phyloP scores from a whole-genome alignment of 2,888 invertebrate genomes.

The Eupeodes latifasciatus region DNA sequence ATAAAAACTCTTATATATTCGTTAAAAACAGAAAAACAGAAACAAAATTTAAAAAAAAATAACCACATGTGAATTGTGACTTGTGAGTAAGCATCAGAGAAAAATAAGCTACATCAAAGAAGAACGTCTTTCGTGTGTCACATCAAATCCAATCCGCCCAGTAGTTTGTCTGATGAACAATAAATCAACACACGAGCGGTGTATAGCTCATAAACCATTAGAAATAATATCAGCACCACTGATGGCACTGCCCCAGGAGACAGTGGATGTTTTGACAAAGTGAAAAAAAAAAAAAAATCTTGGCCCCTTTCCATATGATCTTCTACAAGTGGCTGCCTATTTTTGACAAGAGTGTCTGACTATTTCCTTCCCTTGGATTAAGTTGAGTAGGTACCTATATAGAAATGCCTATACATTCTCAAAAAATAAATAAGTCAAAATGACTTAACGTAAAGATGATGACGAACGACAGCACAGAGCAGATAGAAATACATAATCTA shows the following conservation, averaged over 20 bases:
- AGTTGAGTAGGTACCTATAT: background rate
- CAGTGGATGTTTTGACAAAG: conserved; percentile 41
- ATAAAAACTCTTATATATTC: conserved; percentile 16
- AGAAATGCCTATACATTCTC: conserved; percentile 47
- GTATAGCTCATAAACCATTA: conserved; percentile 40
- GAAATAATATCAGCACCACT: conserved; percentile 27
- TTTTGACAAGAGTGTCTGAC: conserved; percentile 24
- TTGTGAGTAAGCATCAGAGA: conserved; percentile 19
- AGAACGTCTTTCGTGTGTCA: conserved; percentile 40
- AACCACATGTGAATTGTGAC: background rate
- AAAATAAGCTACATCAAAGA: conserved; percentile 59
- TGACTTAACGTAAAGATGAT: conserved; percentile 12
- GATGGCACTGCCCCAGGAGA: background rate
- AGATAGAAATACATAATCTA: conserved; percentile 15
- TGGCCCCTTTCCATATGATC: conserved; percentile 63
- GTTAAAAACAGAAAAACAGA: conserved; percentile 1
- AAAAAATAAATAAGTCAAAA: conserved; percentile 42
- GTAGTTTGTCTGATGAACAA: conserved; percentile 46
- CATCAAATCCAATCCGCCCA: conserved; percentile 50
- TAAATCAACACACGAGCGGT: conserved; percentile 53
- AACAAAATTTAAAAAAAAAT: too few species aligned
- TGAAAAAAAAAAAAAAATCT: conserved; percentile 44
- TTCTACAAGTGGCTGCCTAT: conserved; percentile 13
- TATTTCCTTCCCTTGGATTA: conserved; percentile 64
- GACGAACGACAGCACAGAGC: background rate